Conservation (phyloP, 2,797 vertebrate genomes). For the Scolopax rusticola region DNA sequence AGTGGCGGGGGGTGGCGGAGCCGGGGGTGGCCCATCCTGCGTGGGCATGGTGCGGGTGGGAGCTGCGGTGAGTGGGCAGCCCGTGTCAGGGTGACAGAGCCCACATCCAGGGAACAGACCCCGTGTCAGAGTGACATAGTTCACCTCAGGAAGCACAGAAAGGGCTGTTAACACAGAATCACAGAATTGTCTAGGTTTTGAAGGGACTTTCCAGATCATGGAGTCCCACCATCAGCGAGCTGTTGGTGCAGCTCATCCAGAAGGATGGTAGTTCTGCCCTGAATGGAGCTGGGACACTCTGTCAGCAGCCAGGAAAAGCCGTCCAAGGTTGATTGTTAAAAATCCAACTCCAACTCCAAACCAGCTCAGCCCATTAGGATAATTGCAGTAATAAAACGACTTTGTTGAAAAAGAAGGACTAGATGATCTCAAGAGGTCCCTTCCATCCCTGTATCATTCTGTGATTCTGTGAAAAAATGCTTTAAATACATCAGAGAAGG, state of each 20-base stretch:
- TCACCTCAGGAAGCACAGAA: rapidly evolving
- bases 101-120: neutral
- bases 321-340: neutral
- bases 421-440: too few species aligned
- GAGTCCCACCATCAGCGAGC: neutral
- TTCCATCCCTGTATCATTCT: too few species aligned
- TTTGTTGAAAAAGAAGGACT: too few species aligned
- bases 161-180: neutral
- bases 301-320: neutral
- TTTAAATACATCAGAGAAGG: neutral
- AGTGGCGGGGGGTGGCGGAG: too few species aligned
- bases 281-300: rapidly evolving
- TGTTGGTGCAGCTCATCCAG: neutral
- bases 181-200: neutral
- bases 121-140: neutral
- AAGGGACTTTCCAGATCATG: neutral
- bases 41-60: neutral
- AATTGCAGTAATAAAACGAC: neutral
- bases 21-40: too few species aligned
- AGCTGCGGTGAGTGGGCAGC: neutral
- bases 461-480: neutral
- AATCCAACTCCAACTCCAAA: neutral
- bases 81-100: neutral
- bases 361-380: neutral
- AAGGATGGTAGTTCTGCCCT: neutral